Conservation (phyloP, 2,797 vertebrate genomes). For the Apogon talboti region DNA sequence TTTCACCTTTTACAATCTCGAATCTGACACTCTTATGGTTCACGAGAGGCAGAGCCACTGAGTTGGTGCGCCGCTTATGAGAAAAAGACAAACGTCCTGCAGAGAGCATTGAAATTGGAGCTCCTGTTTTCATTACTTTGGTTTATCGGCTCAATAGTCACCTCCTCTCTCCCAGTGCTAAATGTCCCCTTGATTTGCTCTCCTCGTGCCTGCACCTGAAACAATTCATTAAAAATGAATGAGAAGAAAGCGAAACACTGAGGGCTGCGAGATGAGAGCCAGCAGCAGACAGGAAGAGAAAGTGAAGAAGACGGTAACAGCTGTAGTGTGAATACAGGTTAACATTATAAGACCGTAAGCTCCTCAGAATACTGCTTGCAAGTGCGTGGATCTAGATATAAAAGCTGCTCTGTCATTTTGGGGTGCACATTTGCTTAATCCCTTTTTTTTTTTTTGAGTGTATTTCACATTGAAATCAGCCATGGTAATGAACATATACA, state of each 20-base stretch:
- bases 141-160: constrained; percentile 89
- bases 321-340: constrained; percentile 33
- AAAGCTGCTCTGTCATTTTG: neutral
- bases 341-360: constrained; percentile 16
- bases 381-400: neutral
- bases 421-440: neutral
- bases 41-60: constrained; percentile 66
- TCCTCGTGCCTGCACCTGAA: constrained; percentile 71
- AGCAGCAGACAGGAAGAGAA: constrained; percentile 18
- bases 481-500: too few relatives aligned
- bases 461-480: neutral
- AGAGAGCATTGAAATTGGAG: constrained; percentile 76
- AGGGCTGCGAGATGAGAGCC: constrained; percentile 44
- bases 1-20: constrained; percentile 66
- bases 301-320: constrained; percentile 26
- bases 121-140: constrained; percentile 91
- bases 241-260: constrained; percentile 65
- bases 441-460: neutral
- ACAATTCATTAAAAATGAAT: constrained; percentile 86
- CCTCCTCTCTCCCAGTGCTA: constrained; percentile 80
- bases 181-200: constrained; percentile 78
- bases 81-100: constrained; percentile 81
- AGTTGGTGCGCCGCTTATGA: constrained; percentile 72
- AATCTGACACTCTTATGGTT: constrained; percentile 71
- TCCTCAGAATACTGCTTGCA: constrained; percentile 9